phyloP scores from a whole-genome alignment of 2,797 vertebrate genomes.

The Sebastes diaconus region DNA sequence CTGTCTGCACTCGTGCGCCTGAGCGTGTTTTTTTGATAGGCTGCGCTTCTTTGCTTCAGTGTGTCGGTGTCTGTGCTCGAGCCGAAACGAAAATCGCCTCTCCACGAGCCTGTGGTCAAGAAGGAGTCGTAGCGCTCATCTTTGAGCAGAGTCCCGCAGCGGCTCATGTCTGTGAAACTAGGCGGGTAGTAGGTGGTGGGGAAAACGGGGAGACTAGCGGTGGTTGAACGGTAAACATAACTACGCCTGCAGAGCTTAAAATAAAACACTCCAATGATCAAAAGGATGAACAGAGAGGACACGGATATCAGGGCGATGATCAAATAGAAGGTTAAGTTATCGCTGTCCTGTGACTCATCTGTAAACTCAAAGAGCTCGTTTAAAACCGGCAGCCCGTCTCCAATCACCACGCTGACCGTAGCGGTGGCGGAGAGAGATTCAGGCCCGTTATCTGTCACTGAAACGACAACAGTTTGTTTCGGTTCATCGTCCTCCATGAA shows the following conservation, averaged over 20 bases:
- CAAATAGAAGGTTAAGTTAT: slow-evolving; percentile 73
- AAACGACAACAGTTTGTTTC: slow-evolving; percentile 68
- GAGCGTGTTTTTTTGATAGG: slow-evolving; percentile 67
- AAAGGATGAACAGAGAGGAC: slow-evolving; percentile 69
- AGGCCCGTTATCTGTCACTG: slow-evolving; percentile 72
- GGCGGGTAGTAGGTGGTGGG: slow-evolving; percentile 75
- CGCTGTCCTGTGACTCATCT: slow-evolving; percentile 49
- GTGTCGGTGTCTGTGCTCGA: slow-evolving; percentile 77
- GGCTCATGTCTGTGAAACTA: slow-evolving; percentile 72
- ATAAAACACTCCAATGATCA: slow-evolving; percentile 70
- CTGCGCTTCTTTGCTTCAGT: slow-evolving; percentile 71
- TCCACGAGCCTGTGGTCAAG: slow-evolving; percentile 80
- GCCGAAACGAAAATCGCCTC: slow-evolving; percentile 81
- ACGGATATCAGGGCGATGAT: slow-evolving; percentile 65
- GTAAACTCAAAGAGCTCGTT: slow-evolving; percentile 68
- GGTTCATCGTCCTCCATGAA: slow-evolving; percentile 70
- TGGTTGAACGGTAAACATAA: slow-evolving; percentile 63
- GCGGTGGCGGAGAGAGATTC: slow-evolving; percentile 71
- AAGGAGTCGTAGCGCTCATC: slow-evolving; percentile 80
- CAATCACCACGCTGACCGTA: slow-evolving; percentile 66
- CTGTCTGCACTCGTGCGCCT: slow-evolving; percentile 65
- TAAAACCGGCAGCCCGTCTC: slow-evolving; percentile 65
- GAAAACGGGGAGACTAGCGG: slow-evolving; percentile 64
- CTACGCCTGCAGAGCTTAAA: slow-evolving; percentile 62
- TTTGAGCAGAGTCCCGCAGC: slow-evolving; percentile 71